Base-by-base conservation (phyloP, 2,113 vertebrate genomes). In the Brachirus orientalis region DNA sequence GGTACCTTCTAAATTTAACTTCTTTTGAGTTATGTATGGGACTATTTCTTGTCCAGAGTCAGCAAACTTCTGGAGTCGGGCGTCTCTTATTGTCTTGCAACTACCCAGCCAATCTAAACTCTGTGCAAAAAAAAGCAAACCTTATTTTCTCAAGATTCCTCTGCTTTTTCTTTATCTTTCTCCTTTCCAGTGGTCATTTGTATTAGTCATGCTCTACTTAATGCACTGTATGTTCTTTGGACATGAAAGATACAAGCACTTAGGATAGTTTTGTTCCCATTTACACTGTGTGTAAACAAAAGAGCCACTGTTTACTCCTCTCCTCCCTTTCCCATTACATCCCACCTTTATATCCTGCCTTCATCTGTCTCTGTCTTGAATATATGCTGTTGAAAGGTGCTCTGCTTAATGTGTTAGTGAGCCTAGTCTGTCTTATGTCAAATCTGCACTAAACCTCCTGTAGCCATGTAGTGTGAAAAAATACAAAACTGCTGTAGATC, bases 351-450 rank as follows among this genome's bases (percentile, higher is more conserved):
- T 53, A 62, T 68, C 68, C 36, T 70, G 63, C 64, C 59, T 6
- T 64, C 18, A 3, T 43, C 57, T 63, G 56, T 73, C 66, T 61
- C 22, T 17, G 75, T 33, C n/a, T 40, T 62, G 10, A 48, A 72
- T 54, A 48, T 62, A 48, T 51, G 60, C 41, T n/a, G 40, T 20
- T 5, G 19, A 56, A 63, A 79, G 77, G 57, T 75, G 53, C 64
- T 77, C 68, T 76, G 69, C 18, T 1, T 55, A 53, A 68, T 80
- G 64, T 79, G 80, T 66, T 64, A 65, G 41, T 82, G 72, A 82
- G 35, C 36, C 40, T 11, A 22, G 62, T 81, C 86, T 83, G 80
- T 18, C 41, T 80, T 53, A 8, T 74, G 59, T 89, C 79, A 79
- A 62, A 75, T 45, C 56, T 17, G 47, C 22, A 35, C 51, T 3